Conservation (phyloP, 2,888 invertebrate species). For the Dioctria linearis region DNA sequence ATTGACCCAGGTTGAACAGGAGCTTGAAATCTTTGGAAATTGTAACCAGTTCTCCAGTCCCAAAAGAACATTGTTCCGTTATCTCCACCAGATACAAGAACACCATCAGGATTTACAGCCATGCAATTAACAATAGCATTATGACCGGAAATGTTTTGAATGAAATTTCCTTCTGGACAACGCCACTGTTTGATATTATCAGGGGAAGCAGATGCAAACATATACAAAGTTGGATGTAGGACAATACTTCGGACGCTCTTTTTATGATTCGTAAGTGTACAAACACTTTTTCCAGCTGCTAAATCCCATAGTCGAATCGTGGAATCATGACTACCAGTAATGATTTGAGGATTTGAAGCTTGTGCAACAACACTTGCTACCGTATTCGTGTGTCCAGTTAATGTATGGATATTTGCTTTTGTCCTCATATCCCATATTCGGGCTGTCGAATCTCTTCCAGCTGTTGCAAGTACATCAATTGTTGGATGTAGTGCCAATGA, state of each 20-base stretch:
- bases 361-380: conserved; percentile 96
- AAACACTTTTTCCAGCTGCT: conserved; percentile 93
- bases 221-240: conserved; percentile 85
- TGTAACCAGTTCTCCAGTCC: conserved; percentile 99
- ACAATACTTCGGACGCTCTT: conserved; percentile 90
- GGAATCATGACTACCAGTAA: conserved; percentile 96
- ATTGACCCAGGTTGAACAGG: conserved; percentile 99
- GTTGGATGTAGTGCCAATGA: conserved; percentile 94
- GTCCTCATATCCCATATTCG: conserved; percentile 99
- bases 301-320: conserved; percentile 98
- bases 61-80: conserved; percentile 98
- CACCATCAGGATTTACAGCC: conserved; percentile 95
- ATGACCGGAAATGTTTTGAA: conserved; percentile 97
- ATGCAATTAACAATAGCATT: conserved; percentile 98
- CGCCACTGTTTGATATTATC: conserved; percentile 99
- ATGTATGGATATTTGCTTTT: conserved; percentile 97
- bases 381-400: conserved; percentile 97
- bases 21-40: conserved; percentile 94
- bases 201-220: conserved; percentile 98
- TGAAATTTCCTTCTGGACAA: conserved; percentile 97
- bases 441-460: conserved; percentile 96
- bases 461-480: conserved; percentile 94
- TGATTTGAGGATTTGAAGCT: conserved; percentile 93
- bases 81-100: conserved; percentile 97
- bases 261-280: conserved; percentile 98